Base-by-base conservation (phyloP, 2,888 invertebrate species). In the Lasius platythorax region DNA sequence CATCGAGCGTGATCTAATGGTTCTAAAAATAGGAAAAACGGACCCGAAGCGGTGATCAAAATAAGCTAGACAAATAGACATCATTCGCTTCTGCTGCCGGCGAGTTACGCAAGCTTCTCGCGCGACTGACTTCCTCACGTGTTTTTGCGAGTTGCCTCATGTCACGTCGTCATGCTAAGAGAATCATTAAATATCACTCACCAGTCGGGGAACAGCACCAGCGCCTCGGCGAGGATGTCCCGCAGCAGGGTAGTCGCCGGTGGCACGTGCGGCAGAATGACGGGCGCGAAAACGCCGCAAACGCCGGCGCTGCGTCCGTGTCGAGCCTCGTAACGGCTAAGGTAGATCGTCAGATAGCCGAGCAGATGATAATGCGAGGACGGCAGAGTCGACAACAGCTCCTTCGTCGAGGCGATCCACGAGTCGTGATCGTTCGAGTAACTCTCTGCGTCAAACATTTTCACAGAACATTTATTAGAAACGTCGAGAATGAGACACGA, bases 221-320 rank as follows among this genome's bases (percentile, higher is more conserved):
- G 63, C 8, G 94, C 94, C 53, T 94, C 94, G 73, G 89, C 92
- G 67, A 95, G 92, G 66, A 95, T 93, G 79, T 95, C 95, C 18
- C 93, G 92, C 64, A 95, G 92, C 33, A 95, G 92, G 33, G 92
- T 93, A 40, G 94, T 94, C 72, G 94, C 94, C 12, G 95, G 94
- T 75, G 95, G 94, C 66, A 95, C 93, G 86, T 94, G 94, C n/a
- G 95, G 95, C 72, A 95, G 86, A 76, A 95, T 93, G 74, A 95
- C 93, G 15, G 95, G 95, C 6, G 95, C 95, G 86, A 95, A 95
- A 46, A 94, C 94, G 40, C 93, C 93, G 84, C 94, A 93, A 61
- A 95, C 93, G 5, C 95, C 95, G 67, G 93, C 93, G 86, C 93
- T 91, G 30, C 93, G 92, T 37, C 94, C 94, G 83, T 95, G 95